Conservation (phyloP, 2,888 invertebrate genomes). For the Anthoptus insignis region DNA sequence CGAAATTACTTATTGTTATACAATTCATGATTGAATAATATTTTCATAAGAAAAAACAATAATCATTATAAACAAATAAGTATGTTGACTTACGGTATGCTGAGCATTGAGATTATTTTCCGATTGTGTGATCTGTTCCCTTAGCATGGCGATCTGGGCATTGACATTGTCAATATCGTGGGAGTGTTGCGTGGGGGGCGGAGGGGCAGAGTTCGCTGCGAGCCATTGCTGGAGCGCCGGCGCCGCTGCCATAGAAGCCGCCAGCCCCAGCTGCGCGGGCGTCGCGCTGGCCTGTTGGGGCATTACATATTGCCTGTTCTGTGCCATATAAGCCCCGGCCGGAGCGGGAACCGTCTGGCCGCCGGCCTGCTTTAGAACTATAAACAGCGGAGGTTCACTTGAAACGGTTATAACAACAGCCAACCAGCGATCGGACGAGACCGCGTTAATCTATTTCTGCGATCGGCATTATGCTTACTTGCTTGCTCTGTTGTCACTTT, state of each 20-base stretch:
- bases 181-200: slow-evolving; percentile 58
- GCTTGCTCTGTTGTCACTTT: slow-evolving; percentile 98
- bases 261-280: slow-evolving; percentile 86
- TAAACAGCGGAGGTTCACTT: slow-evolving; percentile 87
- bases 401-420: slow-evolving; percentile 78
- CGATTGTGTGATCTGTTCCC: slow-evolving; percentile 98
- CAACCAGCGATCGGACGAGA: slow-evolving; percentile 73
- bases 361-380: slow-evolving; percentile 92
- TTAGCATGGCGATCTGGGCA: slow-evolving; percentile 93
- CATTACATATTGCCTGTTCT: slow-evolving; percentile 87
- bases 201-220: slow-evolving; percentile 73
- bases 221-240: slow-evolving; percentile 81
- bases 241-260: slow-evolving; percentile 83
- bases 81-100: slow-evolving; percentile 90
- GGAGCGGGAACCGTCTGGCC: slow-evolving; percentile 83
- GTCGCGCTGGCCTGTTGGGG: slow-evolving; percentile 85
- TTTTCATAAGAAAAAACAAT: not conserved
- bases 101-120: slow-evolving; percentile 98
- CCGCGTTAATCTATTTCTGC: slow-evolving; percentile 69
- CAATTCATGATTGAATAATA: no score
- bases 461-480: slow-evolving; percentile 89
- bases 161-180: slow-evolving; percentile 87
- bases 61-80: not conserved
- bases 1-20: no score
- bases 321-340: slow-evolving; percentile 85